Base-by-base conservation (phyloP, 2,113 vertebrate species). In the Ploceus nigricollis region DNA sequence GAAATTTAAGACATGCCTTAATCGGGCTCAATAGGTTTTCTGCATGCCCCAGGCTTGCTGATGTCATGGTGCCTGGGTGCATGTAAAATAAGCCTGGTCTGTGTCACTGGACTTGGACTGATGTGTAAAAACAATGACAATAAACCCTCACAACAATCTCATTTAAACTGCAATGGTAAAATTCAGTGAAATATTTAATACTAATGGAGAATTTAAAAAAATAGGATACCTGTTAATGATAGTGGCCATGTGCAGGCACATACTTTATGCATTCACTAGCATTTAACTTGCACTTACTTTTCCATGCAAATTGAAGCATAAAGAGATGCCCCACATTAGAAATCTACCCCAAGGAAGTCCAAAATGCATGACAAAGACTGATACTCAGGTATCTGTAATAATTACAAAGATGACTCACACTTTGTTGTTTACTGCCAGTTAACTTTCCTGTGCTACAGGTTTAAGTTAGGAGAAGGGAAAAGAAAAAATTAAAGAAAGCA, bases 1-100 rank as follows among this genome's bases (percentile, higher is more conserved):
- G 82, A 91, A 94, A 94, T 94, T 87, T 65, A 89, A 97, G 95
- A 75, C 69, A 88, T 73, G 84, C 63, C 87, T 95, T 94, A 94
- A 97, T 97, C 88, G 81, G 81, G 73, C 54, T 83, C 82, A 71
- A 57, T 82, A 50, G 64, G 51, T 86, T 96, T 95, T 73, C 68
- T 70, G 87, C 77, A 44, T 58, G 85, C 90, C 95, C 73, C 63
- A 48, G 88, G 93, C 72, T 83, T n/a, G 50, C 21, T 3, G 1
- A 81, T 93, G 75, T 91, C 72, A 77, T 91, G 92, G 87, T 87
- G 72, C 89, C 50, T 39, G 85, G 60, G 58, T 70, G 61, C 28
- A 48, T 45, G 57, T 40, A 70, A 94, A 95, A 91, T 76, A 79
- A 93, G 60, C 47, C 85, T 54, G 37, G 53, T 66, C 44, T 94